phyloP scores from a whole-genome alignment of 2,113 vertebrate species.

The Argyrosomus japonicus region DNA sequence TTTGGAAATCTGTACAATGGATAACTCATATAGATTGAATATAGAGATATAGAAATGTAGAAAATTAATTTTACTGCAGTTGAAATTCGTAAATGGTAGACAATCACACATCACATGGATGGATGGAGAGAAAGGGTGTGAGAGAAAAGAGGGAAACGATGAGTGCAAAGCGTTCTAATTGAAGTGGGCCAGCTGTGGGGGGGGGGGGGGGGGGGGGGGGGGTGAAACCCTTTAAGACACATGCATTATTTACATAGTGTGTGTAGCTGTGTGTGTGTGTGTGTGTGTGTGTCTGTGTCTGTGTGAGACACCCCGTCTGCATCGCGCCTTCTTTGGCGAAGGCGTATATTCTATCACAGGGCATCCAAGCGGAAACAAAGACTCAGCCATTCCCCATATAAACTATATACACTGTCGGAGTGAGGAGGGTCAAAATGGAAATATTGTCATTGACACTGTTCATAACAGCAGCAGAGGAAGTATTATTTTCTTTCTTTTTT shows the following conservation, averaged over 20 bases:
- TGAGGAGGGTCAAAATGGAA: constrained; percentile 37
- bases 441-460: constrained; percentile 45
- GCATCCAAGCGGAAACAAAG: constrained; percentile 74
- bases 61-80: constrained; percentile 6
- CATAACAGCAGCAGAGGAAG: constrained; percentile 3
- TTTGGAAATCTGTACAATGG: background rate
- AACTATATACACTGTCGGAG: constrained; percentile 23
- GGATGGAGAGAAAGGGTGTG: background rate
- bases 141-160: constrained; percentile 39
- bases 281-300: constrained; percentile 29
- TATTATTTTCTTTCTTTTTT: too few relatives aligned
- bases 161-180: constrained; percentile 77
- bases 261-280: constrained; percentile 31
- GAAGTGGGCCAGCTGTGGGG: constrained; percentile 80
- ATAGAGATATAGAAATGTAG: too few relatives aligned
- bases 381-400: constrained; percentile 57
- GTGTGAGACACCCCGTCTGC: constrained; percentile 64
- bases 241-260: constrained; percentile 84
- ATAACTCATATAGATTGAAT: background rate
- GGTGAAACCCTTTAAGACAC: constrained; percentile 83
- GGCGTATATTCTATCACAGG: constrained; percentile 72
- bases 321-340: constrained; percentile 73
- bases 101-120: background rate
- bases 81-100: constrained; percentile 6
- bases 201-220: constrained; percentile 59